phyloP scores from a whole-genome alignment of 1,140 invertebrate species.

The Sminthurinus signatus region DNA sequence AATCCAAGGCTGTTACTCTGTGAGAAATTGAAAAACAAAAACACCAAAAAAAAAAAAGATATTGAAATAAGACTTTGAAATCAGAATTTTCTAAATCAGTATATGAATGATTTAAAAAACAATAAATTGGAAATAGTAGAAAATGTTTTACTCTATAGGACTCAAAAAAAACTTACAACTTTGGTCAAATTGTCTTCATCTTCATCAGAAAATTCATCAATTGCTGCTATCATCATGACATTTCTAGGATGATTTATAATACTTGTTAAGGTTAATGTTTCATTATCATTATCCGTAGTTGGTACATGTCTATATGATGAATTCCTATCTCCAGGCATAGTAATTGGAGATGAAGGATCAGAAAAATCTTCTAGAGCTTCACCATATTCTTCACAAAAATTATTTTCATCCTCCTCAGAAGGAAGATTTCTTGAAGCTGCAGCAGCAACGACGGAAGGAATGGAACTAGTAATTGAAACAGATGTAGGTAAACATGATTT shows the following conservation, averaged over 20 bases:
- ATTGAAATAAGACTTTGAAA: no score
- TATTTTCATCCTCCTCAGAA: conserved; percentile 31
- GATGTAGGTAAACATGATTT: not conserved
- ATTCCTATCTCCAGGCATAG: conserved; percentile 6
- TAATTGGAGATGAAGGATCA: conserved; percentile 6
- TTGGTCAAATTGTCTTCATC: conserved; percentile 16
- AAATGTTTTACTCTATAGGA: no score
- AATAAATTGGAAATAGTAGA: no score
- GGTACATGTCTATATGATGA: conserved; percentile 12
- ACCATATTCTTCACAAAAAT: conserved; percentile 28
- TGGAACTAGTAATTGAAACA: not conserved
- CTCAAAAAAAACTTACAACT: no score
- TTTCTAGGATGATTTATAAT: conserved; percentile 27
- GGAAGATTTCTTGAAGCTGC: conserved; percentile 14
- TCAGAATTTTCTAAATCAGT: no score
- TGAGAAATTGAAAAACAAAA: no score
- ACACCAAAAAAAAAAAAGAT: no score
- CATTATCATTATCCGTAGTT: conserved; percentile 11
- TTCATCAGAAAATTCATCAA: conserved; percentile 38
- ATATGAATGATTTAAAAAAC: no score
- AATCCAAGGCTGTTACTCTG: not conserved
- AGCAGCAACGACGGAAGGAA: conserved; percentile 1
- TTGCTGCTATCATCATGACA: conserved; percentile 32
- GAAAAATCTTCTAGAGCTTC: conserved; percentile 32
- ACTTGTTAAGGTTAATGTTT: conserved; percentile 19